A percentile compares a stretch with the other conserved stretches of the same genome.
These are phyloP conservation scores for Mastomys natalensis DNA, from an alignment of 2,113 vertebrate genomes.

Conservation along the genomic window DNA sequence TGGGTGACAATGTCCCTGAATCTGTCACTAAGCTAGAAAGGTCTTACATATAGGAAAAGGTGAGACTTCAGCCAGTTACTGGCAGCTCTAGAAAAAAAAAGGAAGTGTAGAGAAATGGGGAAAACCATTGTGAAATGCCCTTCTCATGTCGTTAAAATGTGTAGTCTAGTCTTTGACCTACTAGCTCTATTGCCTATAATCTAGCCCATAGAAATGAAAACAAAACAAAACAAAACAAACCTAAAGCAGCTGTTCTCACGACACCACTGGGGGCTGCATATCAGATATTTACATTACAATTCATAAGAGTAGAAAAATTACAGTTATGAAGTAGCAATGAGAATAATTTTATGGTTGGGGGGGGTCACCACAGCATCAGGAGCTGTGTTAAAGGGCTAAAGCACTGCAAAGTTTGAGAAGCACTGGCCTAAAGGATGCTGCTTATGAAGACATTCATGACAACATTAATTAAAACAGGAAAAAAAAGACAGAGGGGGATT, in stretches of 20 bases:
- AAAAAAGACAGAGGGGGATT: not conserved
- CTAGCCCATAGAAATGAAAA: not conserved
- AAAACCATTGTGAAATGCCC: not conserved
- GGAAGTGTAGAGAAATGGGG: accelerated
- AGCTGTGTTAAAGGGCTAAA: not conserved
- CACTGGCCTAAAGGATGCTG: not conserved
- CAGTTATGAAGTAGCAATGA: not conserved
- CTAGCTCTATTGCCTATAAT: not conserved
- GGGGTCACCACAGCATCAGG: not conserved
- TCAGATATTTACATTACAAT: not conserved
- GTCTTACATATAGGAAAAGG: not conserved
- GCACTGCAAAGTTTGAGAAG: not conserved
- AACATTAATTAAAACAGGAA: not conserved
- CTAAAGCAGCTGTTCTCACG: not conserved
- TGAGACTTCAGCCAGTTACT: not conserved
- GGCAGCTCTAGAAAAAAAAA: not conserved
- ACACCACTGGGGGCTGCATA: not conserved
- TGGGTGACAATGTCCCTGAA: not conserved
- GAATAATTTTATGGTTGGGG: not conserved
- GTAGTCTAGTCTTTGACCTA: not conserved
- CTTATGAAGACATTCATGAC: not conserved
- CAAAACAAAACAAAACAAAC: too few relatives aligned
- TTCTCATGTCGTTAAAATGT: not conserved
- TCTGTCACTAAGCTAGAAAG: not conserved
- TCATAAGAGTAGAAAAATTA: not conserved